Conservation (phyloP, 2,888 invertebrate genomes). For the Caenorhabditis drosophilae region DNA sequence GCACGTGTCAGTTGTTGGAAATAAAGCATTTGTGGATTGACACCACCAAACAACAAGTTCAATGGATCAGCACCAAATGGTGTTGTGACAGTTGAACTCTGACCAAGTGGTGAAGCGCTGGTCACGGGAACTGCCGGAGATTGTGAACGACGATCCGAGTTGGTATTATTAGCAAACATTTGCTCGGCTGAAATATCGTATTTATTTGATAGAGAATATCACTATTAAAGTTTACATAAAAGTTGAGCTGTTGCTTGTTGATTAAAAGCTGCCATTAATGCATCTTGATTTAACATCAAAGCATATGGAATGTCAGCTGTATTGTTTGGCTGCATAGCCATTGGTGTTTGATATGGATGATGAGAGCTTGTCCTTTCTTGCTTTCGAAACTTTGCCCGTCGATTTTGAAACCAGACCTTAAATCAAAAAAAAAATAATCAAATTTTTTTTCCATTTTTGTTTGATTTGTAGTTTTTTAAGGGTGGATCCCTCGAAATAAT, state of each 20-base stretch:
- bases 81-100: constrained; percentile 3
- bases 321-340: constrained; percentile 13
- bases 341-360: constrained; percentile 42
- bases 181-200: constrained; percentile 13
- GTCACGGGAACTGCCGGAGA: constrained; percentile 32
- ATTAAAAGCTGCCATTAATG: constrained; percentile 34
- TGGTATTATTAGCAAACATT: constrained; percentile 13
- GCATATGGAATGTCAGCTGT: constrained; percentile 34
- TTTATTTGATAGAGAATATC: background rate
- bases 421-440: constrained; percentile 9
- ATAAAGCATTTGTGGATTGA: constrained; percentile 36
- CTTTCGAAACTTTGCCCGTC: constrained; percentile 65
- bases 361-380: constrained; percentile 49
- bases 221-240: constrained; percentile 21
- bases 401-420: constrained; percentile 67
- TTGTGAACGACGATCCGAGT: constrained; percentile 24
- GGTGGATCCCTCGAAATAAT: too few species aligned
- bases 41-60: constrained; percentile 35
- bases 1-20: constrained; percentile 39
- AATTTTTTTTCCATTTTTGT: too few species aligned
- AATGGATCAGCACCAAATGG: constrained; percentile 32
- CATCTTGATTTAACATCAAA: constrained; percentile 41
- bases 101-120: constrained; percentile 17
- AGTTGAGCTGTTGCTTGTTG: constrained; percentile 43
- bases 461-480: too few species aligned